Percentiles rank a stretch among this genome's conserved stretches.
These are phyloP conservation scores for Schizaphis graminum DNA, from an alignment of 2,888 invertebrate species.

Conservation along the genomic window DNA sequence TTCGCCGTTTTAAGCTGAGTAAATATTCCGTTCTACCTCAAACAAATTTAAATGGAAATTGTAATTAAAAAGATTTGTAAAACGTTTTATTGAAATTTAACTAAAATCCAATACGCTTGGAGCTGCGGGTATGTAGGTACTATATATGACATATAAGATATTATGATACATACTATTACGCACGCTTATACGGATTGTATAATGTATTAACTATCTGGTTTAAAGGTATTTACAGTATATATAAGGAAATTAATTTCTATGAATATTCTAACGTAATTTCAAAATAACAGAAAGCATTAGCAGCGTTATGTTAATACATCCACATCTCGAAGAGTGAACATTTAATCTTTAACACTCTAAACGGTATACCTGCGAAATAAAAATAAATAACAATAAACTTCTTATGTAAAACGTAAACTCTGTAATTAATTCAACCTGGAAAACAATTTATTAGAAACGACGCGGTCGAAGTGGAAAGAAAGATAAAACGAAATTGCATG, in stretches of 20 bases:
- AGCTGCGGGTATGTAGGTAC: no score
- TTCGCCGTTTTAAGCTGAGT: background rate
- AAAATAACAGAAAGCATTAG: conserved; percentile 32
- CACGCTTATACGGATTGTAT: background rate
- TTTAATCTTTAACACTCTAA: conserved; percentile 4
- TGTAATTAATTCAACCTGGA: background rate
- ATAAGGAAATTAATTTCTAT: conserved; percentile 47
- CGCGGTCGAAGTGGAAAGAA: background rate
- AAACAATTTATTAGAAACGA: conserved; percentile 1
- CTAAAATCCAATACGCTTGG: background rate
- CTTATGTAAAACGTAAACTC: background rate
- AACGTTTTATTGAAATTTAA: conserved; percentile 8
- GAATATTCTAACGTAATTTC: conserved; percentile 51
- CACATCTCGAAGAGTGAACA: background rate
- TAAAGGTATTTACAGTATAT: conserved; percentile 6
- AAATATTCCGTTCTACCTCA: background rate
- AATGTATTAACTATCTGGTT: background rate
- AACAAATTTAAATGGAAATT: background rate
- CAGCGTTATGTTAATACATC: conserved; percentile 31
- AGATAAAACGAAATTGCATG: background rate
- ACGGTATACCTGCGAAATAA: background rate
- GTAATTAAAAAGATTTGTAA: conserved; percentile 14
- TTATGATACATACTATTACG: conserved; percentile 1
- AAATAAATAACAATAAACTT: conserved; percentile 37
- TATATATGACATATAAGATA: background rate